Percentiles rank a stretch among this genome's conserved stretches.
Evolutionary conservation across 2,113 vertebrate species (phyloP).

Genomic region (Colinus virginianus): DNA sequence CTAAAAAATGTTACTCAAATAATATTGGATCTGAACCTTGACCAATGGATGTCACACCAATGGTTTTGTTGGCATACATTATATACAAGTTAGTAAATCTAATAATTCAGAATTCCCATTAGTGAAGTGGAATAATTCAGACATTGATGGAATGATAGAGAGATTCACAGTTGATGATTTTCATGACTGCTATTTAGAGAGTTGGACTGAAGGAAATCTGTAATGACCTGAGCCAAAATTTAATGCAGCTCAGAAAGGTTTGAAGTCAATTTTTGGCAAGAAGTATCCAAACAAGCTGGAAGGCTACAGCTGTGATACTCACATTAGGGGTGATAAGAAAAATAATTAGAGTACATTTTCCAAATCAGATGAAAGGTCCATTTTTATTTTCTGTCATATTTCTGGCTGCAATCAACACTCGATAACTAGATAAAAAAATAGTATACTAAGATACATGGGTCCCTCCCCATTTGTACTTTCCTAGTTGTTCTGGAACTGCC

Average conservation of each 20-base stretch:
- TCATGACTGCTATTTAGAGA: not conserved
- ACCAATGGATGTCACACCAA: not conserved
- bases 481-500: not conserved
- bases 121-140: not conserved
- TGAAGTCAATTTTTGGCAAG: not conserved
- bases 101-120: not conserved
- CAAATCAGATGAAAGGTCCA: not conserved
- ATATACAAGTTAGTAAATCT: not conserved
- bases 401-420: not conserved
- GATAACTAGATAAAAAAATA: not conserved
- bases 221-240: not conserved
- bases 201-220: not conserved
- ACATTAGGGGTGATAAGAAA: not conserved
- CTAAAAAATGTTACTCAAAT: not conserved
- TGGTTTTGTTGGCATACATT: not conserved
- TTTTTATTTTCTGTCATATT: not conserved
- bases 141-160: rapidly evolving
- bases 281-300: not conserved
- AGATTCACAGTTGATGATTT: not conserved
- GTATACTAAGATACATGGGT: not conserved
- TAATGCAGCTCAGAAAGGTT: not conserved
- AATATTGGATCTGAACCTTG: not conserved
- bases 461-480: not conserved
- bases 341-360: not conserved
- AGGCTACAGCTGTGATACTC: not conserved